Base-by-base conservation (phyloP, 2,888 invertebrate genomes). In the Thelaira solivaga region DNA sequence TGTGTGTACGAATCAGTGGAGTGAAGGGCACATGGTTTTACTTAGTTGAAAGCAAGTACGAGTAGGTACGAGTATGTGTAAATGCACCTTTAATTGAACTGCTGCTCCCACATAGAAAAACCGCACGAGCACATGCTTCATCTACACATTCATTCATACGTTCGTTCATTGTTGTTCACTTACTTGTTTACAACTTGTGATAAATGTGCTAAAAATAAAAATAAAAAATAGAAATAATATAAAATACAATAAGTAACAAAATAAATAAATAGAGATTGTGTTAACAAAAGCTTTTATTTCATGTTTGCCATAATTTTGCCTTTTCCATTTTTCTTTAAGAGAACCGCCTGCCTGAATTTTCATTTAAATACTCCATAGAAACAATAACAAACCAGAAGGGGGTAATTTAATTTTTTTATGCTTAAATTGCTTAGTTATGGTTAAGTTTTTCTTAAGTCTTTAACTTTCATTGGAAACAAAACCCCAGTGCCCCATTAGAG, bases 81-180 rank as follows among this genome's bases (percentile, higher is more conserved):
- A 64, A 59, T 45, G 26, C 62, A 72, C 62, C 65, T 72, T 76
- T 72, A 55, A 53, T 67, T 62, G 31, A 49, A 47, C 76, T 72
- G 67, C 67, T 77, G 67, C 67, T 77, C 72, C 76, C 76, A 77
- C 67, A 72, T 67, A 47, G 3, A 0, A 26, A 72, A 47, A 72
- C 55, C 47, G 31, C 55, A 72, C 20, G 29, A 57, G 64, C 47
- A 31, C 13, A 53, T 62, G 62, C 13, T 43, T 16, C 10, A 34
- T 13, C 51, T 34, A 10, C 26, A 55, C 29, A 55, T 61, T 41
- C 18, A 51, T 22, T 13, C 7, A 51, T 41, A 61, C 10, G 24
- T 11, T 45, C 10, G n/a, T 5, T 36, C 11, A 5, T 39, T 41
- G 39, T 34, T 72, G 55, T 55, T 47, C 39, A 29, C 26, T 45